phyloP scores from a whole-genome alignment of 2,888 invertebrate genomes.

The Oxyteleia sp. region DNA sequence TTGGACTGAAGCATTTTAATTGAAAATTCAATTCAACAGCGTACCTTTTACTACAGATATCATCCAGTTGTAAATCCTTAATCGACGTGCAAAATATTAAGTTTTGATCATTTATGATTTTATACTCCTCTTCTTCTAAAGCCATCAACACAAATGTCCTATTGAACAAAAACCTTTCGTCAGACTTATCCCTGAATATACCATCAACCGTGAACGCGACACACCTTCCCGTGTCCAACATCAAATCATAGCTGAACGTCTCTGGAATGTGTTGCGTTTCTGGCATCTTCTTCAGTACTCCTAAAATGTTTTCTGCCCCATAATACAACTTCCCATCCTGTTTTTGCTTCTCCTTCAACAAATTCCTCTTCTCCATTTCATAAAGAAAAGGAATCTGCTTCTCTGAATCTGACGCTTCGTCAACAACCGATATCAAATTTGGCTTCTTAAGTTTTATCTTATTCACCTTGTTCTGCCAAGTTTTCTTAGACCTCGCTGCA shows the following conservation, averaged over 20 bases:
- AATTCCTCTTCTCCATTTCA: constrained; percentile 87
- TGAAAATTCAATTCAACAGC: constrained; percentile 63
- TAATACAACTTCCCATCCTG: constrained; percentile 76
- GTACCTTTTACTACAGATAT: constrained; percentile 58
- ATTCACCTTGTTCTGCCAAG: constrained; percentile 31
- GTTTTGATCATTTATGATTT: constrained; percentile 91
- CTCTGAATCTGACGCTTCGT: constrained; percentile 16
- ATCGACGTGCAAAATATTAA: constrained; percentile 84
- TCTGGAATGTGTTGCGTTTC: constrained; percentile 88
- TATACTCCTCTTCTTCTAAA: too few relatives aligned
- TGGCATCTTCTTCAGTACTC: constrained; percentile 87
- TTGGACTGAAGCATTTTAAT: constrained; percentile 70
- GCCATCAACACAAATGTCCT: constrained; percentile 90
- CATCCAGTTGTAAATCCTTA: constrained; percentile 66
- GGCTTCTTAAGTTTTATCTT: too few relatives aligned
- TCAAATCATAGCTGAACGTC: constrained; percentile 87
- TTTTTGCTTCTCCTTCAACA: constrained; percentile 79
- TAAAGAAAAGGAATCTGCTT: constrained; percentile 71
- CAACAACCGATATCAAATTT: constrained; percentile 9
- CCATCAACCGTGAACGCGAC: constrained; percentile 88
- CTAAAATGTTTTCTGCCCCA: constrained; percentile 81
- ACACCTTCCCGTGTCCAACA: constrained; percentile 75
- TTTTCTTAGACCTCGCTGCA: constrained; percentile 58
- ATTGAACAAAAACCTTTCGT: constrained; percentile 88
- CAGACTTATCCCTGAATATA: constrained; percentile 88